Evolutionary conservation across 2,113 vertebrate species (phyloP).

Genomic region (Cochlearius cochlearius): DNA sequence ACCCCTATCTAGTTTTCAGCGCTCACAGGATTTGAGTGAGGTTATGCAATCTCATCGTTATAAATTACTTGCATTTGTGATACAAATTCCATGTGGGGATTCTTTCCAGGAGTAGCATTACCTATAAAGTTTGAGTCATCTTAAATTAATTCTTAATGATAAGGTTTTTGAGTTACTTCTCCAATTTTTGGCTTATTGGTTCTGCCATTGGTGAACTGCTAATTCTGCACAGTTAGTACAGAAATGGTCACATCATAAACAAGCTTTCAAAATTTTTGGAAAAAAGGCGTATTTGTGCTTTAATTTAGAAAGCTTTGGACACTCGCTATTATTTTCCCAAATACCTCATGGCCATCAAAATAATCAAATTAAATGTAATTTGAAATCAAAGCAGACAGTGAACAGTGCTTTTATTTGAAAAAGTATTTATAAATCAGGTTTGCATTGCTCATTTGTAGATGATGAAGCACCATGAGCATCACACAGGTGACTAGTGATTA

Average conservation of each 20-base stretch:
- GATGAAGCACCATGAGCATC: neutral
- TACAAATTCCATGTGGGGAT: rapidly evolving
- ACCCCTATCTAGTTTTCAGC: neutral
- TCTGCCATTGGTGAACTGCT: neutral
- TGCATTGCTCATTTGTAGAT: neutral
- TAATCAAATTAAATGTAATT: neutral
- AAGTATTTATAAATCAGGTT: neutral
- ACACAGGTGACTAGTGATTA: neutral
- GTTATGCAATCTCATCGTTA: neutral
- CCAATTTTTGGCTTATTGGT: neutral
- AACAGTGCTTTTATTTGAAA: neutral
- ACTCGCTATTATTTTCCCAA: neutral
- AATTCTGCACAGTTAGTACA: neutral
- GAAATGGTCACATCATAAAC: neutral
- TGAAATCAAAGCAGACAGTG: neutral
- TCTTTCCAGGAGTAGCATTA: neutral
- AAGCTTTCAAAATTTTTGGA: rapidly evolving
- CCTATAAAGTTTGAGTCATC: neutral
- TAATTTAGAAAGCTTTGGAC: neutral
- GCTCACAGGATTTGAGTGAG: neutral
- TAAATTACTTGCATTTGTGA: neutral
- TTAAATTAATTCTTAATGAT: neutral
- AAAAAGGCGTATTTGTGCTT: neutral
- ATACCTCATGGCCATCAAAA: neutral
- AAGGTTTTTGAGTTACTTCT: neutral